Evolutionary conservation across 2,888 invertebrate genomes (phyloP).

Genomic region (Temnothorax rugatulus): DNA sequence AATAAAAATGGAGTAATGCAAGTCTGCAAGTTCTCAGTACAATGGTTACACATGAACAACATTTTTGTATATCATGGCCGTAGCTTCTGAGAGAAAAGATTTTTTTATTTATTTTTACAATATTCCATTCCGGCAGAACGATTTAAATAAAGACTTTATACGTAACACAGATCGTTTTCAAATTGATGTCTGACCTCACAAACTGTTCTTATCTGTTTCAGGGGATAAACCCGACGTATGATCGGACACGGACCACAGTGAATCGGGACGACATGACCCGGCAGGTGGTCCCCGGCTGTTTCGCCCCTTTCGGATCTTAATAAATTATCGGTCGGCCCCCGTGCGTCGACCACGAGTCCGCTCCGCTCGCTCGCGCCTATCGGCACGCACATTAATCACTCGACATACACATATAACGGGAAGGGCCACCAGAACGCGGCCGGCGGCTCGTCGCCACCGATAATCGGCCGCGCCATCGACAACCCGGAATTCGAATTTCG

Average conservation of each 20-base stretch:
- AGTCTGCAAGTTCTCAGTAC: not conserved
- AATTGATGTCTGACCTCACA: not conserved
- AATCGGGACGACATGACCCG: constrained; percentile 60
- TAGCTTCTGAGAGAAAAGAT: no score
- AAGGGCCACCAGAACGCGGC: constrained; percentile 11
- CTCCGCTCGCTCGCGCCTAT: constrained; percentile 68
- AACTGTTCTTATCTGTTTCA: constrained; percentile 4
- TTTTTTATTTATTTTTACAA: not conserved
- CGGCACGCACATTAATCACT: constrained; percentile 82
- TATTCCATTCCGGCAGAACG: not conserved
- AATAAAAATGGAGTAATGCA: constrained; percentile 7
- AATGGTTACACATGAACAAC: not conserved
- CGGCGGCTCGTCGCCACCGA: constrained; percentile 70
- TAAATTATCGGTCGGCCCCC: constrained; percentile 78
- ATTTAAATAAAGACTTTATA: not conserved
- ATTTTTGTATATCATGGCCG: not conserved
- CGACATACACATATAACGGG: constrained; percentile 69
- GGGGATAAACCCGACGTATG: constrained; percentile 18
- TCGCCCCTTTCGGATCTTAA: constrained; percentile 79
- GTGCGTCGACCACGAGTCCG: constrained; percentile 47
- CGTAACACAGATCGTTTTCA: not conserved
- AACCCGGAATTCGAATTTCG: constrained; percentile 76
- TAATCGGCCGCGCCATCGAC: constrained; percentile 75
- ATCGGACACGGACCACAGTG: constrained; percentile 38
- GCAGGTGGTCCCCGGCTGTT: constrained; percentile 67